A percentile compares a stretch with the other conserved stretches of the same genome.
phyloP scores from a whole-genome alignment of 1,140 invertebrate genomes.

The Drosophila nannoptera region DNA sequence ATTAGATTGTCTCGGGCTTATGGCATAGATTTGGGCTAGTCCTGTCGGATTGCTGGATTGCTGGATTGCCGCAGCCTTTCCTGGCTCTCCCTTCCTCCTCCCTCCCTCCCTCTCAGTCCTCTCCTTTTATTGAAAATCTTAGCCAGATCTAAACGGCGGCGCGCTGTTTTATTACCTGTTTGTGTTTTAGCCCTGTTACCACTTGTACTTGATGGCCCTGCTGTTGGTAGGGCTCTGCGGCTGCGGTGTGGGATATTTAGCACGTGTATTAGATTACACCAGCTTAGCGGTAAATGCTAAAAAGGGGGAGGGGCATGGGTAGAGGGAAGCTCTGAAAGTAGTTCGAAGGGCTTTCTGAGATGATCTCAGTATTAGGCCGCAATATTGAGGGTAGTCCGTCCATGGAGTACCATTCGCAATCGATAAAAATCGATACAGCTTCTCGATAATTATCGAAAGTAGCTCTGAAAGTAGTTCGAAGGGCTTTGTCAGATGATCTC shows the following conservation, averaged over 20 bases:
- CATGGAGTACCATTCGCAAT: too few species aligned
- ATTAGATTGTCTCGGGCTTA: slow-evolving; percentile 73
- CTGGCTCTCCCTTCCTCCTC: too few species aligned
- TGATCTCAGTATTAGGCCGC: too few species aligned
- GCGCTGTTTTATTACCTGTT: slow-evolving; percentile 69
- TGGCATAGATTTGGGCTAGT: slow-evolving; percentile 52
- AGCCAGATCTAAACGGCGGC: slow-evolving; percentile 67
- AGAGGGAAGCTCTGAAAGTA: background rate
- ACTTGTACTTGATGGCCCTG: slow-evolving; percentile 1
- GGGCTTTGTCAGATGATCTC: too few species aligned
- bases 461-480: too few species aligned
- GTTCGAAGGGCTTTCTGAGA: background rate
- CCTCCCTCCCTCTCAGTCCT: too few species aligned
- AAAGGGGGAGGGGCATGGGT: too few species aligned
- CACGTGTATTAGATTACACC: slow-evolving; percentile 50
- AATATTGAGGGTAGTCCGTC: too few species aligned
- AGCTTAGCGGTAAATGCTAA: slow-evolving; percentile 16
- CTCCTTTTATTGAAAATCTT: slow-evolving; percentile 68
- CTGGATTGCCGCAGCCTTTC: slow-evolving; percentile 54
- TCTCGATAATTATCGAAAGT: too few species aligned
- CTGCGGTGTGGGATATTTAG: slow-evolving; percentile 44
- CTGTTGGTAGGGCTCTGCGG: background rate
- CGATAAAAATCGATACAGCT: too few species aligned
- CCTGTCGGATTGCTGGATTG: slow-evolving; percentile 27
- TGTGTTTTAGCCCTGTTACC: slow-evolving; percentile 22